Conservation (phyloP, 2,888 invertebrate species). For the Xylocampa areola region DNA sequence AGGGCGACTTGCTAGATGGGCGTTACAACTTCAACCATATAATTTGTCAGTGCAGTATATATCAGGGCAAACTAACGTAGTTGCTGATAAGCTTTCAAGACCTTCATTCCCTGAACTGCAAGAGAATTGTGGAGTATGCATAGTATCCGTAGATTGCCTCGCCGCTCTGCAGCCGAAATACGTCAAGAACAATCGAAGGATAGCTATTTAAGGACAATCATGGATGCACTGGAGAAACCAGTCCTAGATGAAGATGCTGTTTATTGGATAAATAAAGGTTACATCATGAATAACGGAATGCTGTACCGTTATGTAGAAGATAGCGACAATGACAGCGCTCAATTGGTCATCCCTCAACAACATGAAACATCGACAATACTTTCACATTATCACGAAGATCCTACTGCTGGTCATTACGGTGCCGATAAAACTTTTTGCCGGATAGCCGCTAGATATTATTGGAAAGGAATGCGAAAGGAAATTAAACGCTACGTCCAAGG, state of each 20-base stretch:
- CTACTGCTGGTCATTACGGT: constrained; percentile 24
- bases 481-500: constrained; percentile 51
- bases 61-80: not conserved
- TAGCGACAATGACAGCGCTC: constrained; percentile 17
- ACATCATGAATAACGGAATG: constrained; percentile 27
- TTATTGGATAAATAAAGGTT: constrained; percentile 34
- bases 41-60: not conserved
- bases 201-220: not conserved
- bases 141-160: constrained; percentile 23
- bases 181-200: constrained; percentile 27
- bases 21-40: constrained; percentile 20
- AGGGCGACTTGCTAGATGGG: constrained; percentile 19
- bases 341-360: constrained; percentile 29
- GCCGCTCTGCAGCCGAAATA: not conserved
- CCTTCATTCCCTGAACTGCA: constrained; percentile 9
- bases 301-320: constrained; percentile 19
- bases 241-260: constrained; percentile 2
- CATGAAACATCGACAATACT: constrained; percentile 8
- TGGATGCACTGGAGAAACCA: constrained; percentile 12
- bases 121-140: constrained; percentile 10
- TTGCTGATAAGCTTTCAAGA: constrained; percentile 26
- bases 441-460: constrained; percentile 53
- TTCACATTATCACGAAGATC: constrained; percentile 13
- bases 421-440: constrained; percentile 38
- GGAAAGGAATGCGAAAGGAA: constrained; percentile 58